Conservation (phyloP, 2,888 invertebrate genomes). For the Thymelicus acteon region DNA sequence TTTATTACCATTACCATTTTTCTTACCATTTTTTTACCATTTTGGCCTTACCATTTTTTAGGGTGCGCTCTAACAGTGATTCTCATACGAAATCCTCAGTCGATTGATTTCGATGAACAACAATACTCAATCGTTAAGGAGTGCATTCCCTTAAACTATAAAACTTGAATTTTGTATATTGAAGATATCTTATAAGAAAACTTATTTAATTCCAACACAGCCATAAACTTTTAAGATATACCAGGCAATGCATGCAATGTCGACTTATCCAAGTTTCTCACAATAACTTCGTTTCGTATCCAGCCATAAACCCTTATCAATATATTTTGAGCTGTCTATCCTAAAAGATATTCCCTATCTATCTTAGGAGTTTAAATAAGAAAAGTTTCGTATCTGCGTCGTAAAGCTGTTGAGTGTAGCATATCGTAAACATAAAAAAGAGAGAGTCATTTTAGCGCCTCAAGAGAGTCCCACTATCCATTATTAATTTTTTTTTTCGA, state of each 20-base stretch:
- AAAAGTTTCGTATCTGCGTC: conserved; percentile 30
- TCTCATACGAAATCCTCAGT: too few relatives aligned
- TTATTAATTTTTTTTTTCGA: conserved; percentile 18
- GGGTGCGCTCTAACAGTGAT: too few relatives aligned
- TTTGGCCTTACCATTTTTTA: too few relatives aligned
- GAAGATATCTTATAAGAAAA: too few relatives aligned
- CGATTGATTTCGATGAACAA: too few relatives aligned
- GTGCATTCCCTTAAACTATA: too few relatives aligned
- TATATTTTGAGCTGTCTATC: not conserved
- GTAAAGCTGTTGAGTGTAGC: conserved; percentile 14
- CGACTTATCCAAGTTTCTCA: not conserved
- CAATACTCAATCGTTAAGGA: too few relatives aligned
- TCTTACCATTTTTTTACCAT: too few relatives aligned
- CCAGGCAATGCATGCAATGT: not conserved
- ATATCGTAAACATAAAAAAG: conserved; percentile 35
- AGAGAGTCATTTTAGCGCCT: conserved; percentile 15
- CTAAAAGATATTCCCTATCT: not conserved
- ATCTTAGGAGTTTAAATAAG: conserved; percentile 11
- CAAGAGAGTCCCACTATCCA: conserved; percentile 30
- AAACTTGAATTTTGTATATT: too few relatives aligned
- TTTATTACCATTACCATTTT: too few relatives aligned
- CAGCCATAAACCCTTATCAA: not conserved
- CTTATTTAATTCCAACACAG: too few relatives aligned
- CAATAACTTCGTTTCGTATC: not conserved
- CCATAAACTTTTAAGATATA: too few relatives aligned